These are phyloP conservation scores for Leptinotarsa undecemlineata DNA, from an alignment of 1,140 invertebrate genomes.

Conservation along the genomic window DNA sequence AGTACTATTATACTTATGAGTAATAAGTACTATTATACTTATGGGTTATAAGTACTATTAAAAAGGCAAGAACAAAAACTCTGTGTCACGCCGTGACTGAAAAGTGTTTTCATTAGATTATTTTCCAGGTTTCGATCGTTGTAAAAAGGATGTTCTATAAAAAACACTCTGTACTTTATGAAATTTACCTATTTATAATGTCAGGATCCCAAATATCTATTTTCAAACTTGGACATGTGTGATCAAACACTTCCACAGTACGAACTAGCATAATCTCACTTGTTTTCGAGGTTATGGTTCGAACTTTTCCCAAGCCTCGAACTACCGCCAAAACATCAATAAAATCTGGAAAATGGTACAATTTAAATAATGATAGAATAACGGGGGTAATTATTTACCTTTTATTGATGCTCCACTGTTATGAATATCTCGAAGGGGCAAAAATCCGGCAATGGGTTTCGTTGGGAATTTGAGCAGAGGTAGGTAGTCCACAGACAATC, in stretches of 20 bases:
- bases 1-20: too few relatives aligned
- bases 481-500: slow-evolving; percentile 56
- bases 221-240: slow-evolving; percentile 56
- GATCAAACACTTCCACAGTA: slow-evolving; percentile 59
- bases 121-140: too few relatives aligned
- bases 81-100: too few relatives aligned
- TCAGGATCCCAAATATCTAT: slow-evolving; percentile 60
- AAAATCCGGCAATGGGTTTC: slow-evolving; percentile 60
- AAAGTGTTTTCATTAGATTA: too few relatives aligned
- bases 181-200: slow-evolving; percentile 31
- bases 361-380: not conserved
- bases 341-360: slow-evolving; percentile 14
- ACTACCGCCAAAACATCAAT: slow-evolving; percentile 61
- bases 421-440: slow-evolving; percentile 59
- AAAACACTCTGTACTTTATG: not conserved
- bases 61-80: too few relatives aligned
- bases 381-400: slow-evolving; percentile 24
- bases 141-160: not conserved
- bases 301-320: slow-evolving; percentile 56
- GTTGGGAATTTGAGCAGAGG: slow-evolving; percentile 63
- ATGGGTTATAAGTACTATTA: too few relatives aligned
- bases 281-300: slow-evolving; percentile 59
- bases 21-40: too few relatives aligned
- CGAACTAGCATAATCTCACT: slow-evolving; percentile 57
- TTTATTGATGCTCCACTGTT: slow-evolving; percentile 39